phyloP scores from a whole-genome alignment of 2,113 vertebrate genomes.

The Mystacornis crossleyi region DNA sequence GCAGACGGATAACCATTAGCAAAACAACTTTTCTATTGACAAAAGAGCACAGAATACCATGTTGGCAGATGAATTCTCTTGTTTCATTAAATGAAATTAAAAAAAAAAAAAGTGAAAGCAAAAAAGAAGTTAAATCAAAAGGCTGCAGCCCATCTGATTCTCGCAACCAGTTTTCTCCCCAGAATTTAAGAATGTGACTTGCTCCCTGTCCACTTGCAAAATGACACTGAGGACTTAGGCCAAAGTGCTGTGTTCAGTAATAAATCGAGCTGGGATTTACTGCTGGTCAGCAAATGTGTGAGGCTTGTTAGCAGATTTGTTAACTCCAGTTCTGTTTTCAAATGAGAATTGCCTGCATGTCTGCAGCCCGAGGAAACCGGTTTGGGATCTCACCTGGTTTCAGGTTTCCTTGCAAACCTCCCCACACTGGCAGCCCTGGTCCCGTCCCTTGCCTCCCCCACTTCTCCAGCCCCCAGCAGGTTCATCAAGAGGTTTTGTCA shows the following conservation, averaged over 20 bases:
- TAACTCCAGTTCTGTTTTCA: background rate
- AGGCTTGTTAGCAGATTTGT: background rate
- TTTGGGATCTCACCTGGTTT: background rate
- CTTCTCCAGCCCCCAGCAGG: background rate
- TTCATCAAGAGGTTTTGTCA: conserved; percentile 47
- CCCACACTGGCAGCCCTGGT: background rate
- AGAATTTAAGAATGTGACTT: background rate
- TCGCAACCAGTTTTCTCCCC: background rate
- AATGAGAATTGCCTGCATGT: background rate
- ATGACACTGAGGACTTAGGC: background rate
- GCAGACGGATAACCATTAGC: conserved; percentile 94
- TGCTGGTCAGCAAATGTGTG: background rate
- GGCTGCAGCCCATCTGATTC: background rate
- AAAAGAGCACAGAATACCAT: conserved; percentile 70
- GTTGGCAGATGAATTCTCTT: conserved; percentile 74
- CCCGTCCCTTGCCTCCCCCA: background rate
- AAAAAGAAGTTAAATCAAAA: background rate
- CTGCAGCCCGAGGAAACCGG: background rate
- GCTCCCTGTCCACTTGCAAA: background rate
- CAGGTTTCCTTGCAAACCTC: background rate
- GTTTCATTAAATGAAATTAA: background rate
- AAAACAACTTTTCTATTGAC: conserved; percentile 87
- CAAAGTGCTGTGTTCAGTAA: background rate
- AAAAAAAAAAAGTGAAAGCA: background rate
- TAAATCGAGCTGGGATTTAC: background rate